A percentile compares a stretch with the other conserved stretches of the same genome.
These are phyloP conservation scores for Scolopax bukidnonensis DNA, from an alignment of 2,797 vertebrate species.

Conservation along the genomic window DNA sequence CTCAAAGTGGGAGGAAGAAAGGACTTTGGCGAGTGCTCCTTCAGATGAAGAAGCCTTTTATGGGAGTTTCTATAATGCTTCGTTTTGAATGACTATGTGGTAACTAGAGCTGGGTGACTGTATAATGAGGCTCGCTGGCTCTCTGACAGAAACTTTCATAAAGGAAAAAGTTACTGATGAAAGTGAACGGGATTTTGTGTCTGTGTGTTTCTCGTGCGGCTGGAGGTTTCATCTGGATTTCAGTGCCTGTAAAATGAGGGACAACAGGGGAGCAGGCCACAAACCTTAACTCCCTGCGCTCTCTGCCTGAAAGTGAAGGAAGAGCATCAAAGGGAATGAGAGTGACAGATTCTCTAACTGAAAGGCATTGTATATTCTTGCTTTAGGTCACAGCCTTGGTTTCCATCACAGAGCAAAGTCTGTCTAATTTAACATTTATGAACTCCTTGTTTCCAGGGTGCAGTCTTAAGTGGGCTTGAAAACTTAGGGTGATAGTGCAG, in stretches of 20 bases:
- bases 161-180: slow-evolving; percentile 76
- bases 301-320: slow-evolving; percentile 73
- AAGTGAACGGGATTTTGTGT: slow-evolving; percentile 52
- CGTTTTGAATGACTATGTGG: slow-evolving; percentile 25
- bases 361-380: slow-evolving; percentile 74
- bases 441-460: slow-evolving; percentile 55
- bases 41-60: slow-evolving; percentile 61
- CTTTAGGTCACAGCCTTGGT: slow-evolving; percentile 75
- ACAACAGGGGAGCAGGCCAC: slow-evolving; percentile 71
- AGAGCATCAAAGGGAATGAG: slow-evolving; percentile 84
- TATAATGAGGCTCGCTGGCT: slow-evolving; percentile 65
- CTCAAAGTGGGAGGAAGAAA: slow-evolving; percentile 78
- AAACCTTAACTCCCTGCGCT: slow-evolving; percentile 73
- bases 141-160: slow-evolving; percentile 69
- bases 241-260: slow-evolving; percentile 72
- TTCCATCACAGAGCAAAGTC: slow-evolving; percentile 73
- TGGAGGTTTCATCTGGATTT: slow-evolving; percentile 61
- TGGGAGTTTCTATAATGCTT: slow-evolving; percentile 45
- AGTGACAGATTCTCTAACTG: slow-evolving; percentile 70
- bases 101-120: slow-evolving; percentile 32
- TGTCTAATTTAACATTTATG: slow-evolving; percentile 81
- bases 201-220: neutral
- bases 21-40: slow-evolving; percentile 61
- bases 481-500: neutral
- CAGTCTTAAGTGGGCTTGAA: neutral